Percentiles rank a stretch among this genome's conserved stretches.
phyloP scores from a whole-genome alignment of 2,888 invertebrate species.

The Ormia ochracea region DNA sequence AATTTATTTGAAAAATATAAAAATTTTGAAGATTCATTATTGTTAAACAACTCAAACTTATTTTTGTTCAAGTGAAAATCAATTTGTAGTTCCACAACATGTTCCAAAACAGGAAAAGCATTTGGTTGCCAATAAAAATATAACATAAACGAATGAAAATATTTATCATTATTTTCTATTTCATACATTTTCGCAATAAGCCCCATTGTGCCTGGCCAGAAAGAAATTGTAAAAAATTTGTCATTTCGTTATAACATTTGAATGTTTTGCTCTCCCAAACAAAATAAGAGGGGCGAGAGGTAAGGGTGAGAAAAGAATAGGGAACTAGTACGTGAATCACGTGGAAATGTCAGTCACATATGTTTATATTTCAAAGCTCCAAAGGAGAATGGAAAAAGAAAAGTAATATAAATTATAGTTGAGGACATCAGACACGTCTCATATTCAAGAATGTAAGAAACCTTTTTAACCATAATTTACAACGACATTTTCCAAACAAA shows the following conservation, averaged over 20 bases:
- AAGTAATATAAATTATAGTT: constrained; percentile 9
- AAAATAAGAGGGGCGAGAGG: background rate
- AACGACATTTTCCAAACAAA: background rate
- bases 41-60: too few species aligned
- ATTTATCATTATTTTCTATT: too few species aligned
- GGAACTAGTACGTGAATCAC: background rate
- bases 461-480: constrained; percentile 43
- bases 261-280: background rate
- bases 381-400: background rate
- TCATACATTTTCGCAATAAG: background rate
- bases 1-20: too few species aligned
- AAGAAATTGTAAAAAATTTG: constrained; percentile 36
- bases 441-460: constrained; percentile 22
- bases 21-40: too few species aligned
- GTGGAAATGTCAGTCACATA: constrained; percentile 46
- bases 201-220: background rate
- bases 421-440: constrained; percentile 38
- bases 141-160: too few species aligned
- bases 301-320: background rate
- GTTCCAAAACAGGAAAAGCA: too few species aligned
- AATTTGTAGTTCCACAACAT: too few species aligned
- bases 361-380: background rate
- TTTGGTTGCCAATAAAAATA: too few species aligned
- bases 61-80: too few species aligned
- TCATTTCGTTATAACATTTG: background rate